Percentiles rank a stretch among this genome's conserved stretches.
Conservation (phyloP, 2,797 vertebrate genomes). For the Atherinosoma microstoma region DNA sequence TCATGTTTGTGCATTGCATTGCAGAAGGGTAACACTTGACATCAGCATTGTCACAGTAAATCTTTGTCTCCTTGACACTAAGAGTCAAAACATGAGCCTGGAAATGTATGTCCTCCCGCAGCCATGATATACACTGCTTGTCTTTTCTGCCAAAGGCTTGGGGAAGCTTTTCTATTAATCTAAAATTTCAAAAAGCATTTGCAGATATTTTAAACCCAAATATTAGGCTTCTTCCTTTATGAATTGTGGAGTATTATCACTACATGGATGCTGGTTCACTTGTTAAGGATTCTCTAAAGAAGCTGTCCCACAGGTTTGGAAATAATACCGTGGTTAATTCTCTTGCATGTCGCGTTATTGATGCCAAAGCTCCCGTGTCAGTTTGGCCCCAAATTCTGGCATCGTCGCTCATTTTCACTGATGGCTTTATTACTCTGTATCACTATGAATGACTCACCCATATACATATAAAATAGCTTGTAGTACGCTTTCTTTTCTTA, state of each 20-base stretch:
- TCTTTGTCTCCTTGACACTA: constrained; percentile 74
- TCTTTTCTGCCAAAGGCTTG: constrained; percentile 33
- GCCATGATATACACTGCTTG: constrained; percentile 33
- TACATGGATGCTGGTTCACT: constrained; percentile 36
- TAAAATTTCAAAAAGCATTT: constrained; percentile 16
- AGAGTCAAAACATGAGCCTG: constrained; percentile 73
- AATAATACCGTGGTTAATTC: constrained; percentile 75
- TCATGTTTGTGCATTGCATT: constrained; percentile 70
- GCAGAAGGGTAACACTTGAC: constrained; percentile 66
- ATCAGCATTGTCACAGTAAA: constrained; percentile 76
- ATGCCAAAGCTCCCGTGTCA: constrained; percentile 64
- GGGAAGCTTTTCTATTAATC: constrained; percentile 29
- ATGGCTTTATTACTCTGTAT: constrained; percentile 58
- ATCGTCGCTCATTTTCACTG: constrained; percentile 62
- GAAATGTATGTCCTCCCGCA: constrained; percentile 54
- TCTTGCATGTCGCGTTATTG: constrained; percentile 72
- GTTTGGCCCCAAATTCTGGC: constrained; percentile 58
- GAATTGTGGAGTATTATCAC: constrained; percentile 22
- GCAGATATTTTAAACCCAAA: not conserved
- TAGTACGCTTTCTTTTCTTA: not conserved
- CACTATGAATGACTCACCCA: constrained; percentile 25
- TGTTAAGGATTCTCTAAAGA: constrained; percentile 48
- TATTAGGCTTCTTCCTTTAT: not conserved
- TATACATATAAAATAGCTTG: not conserved
- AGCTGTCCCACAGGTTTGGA: constrained; percentile 72